phyloP scores from a whole-genome alignment of 2,888 invertebrate genomes.

The Cheilosia impressa region DNA sequence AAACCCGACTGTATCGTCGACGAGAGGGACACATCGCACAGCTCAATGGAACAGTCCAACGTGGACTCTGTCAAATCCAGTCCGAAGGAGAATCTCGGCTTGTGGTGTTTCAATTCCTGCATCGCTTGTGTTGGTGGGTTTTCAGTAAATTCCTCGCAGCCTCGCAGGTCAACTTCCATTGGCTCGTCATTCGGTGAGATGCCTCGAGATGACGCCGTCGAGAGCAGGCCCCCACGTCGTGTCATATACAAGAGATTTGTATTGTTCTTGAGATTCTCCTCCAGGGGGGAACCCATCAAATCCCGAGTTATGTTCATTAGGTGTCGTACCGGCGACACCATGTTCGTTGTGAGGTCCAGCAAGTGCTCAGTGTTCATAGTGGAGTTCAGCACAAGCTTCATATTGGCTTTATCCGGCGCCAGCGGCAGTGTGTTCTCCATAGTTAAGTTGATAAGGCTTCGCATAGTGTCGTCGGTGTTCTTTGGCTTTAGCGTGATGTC shows the following conservation, averaged over 20 bases:
- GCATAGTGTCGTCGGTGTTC: constrained; percentile 33
- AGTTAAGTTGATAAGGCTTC: constrained; percentile 51
- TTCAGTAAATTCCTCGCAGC: constrained; percentile 44
- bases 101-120: constrained; percentile 78
- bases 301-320: constrained; percentile 81
- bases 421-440: constrained; percentile 78
- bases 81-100: constrained; percentile 82
- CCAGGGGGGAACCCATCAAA: constrained; percentile 77
- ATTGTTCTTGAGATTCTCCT: constrained; percentile 75
- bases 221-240: constrained; percentile 76
- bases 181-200: constrained; percentile 79
- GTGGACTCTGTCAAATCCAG: constrained; percentile 82
- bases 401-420: constrained; percentile 79
- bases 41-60: constrained; percentile 82
- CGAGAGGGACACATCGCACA: constrained; percentile 82
- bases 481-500: constrained; percentile 51
- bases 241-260: constrained; percentile 81
- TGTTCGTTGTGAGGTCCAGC: constrained; percentile 78
- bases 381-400: constrained; percentile 82
- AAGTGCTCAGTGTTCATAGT: constrained; percentile 81
- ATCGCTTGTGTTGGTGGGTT: constrained; percentile 75
- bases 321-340: constrained; percentile 78
- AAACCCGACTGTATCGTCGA: constrained; percentile 78
- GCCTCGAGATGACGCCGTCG: constrained; percentile 78
- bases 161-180: constrained; percentile 78